Percentiles rank a stretch among this genome's conserved stretches.
Evolutionary conservation across 1,140 invertebrate species (phyloP).

Genomic region (Antheraea mylitta): DNA sequence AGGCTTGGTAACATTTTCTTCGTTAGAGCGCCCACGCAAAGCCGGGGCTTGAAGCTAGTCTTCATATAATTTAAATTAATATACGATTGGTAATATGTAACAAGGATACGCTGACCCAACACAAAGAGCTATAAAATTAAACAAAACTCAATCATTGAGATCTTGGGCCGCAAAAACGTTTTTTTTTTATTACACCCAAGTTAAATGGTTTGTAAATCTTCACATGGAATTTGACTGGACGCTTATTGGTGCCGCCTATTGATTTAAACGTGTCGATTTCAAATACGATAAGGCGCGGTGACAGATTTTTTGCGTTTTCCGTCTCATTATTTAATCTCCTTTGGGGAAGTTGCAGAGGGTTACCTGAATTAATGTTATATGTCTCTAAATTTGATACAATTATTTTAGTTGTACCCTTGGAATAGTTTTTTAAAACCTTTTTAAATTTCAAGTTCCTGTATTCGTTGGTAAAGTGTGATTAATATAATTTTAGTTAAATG

Average conservation of each 20-base stretch:
- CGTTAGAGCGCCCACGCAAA: too few relatives aligned
- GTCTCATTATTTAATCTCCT: background rate
- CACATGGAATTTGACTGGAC: conserved; percentile 1
- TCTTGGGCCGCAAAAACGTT: background rate
- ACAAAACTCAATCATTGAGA: background rate
- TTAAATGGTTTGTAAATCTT: conserved; percentile 13
- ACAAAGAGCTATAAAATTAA: background rate
- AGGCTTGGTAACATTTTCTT: too few relatives aligned
- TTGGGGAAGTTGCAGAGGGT: background rate
- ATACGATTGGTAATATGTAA: background rate
- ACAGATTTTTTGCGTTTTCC: conserved; percentile 1
- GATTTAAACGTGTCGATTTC: conserved; percentile 7
- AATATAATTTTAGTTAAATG: too few relatives aligned
- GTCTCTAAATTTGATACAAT: too few relatives aligned
- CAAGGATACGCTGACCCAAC: too few relatives aligned
- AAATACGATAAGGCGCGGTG: conserved; percentile 6
- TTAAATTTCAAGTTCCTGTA: too few relatives aligned
- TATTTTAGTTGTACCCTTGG: too few relatives aligned
- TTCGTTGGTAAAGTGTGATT: too few relatives aligned
- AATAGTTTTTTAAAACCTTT: too few relatives aligned
- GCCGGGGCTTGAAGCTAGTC: too few relatives aligned
- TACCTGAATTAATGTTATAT: background rate
- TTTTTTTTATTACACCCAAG: background rate
- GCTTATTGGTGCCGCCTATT: conserved; percentile 6
- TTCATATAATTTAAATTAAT: too few relatives aligned